Evolutionary conservation across 2,888 invertebrate genomes (phyloP), one percentile per base, ranked within the genome.

Genomic region (Fragum fragum): DNA sequence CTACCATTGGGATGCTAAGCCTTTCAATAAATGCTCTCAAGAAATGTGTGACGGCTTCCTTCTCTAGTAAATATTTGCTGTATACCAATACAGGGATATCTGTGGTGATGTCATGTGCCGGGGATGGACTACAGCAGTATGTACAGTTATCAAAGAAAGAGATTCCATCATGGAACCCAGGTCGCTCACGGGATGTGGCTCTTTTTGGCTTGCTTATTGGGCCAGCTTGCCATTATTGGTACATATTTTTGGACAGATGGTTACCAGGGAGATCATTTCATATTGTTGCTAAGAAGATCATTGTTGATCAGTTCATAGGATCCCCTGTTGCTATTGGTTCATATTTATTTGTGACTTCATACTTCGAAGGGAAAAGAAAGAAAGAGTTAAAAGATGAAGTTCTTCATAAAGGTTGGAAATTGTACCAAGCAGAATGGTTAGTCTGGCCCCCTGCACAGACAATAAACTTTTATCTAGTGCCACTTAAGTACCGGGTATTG

Each of bases 361-460:
- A 73, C n/a, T 66, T 86, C 23, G 88, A 89, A 70, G 83, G 83
- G 1, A 83, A 86, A 61, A 73, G 79, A 23, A 68, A 76, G 14
- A 39, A 53, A 23, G 83, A 88, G 16, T 74, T 88, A 11, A 89
- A 87, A 73, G 69, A 76, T 53, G 89, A 90, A 66, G 66, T 88
- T 9, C 61, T 70, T 18, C 85, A 84, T 36, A 98, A 98, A 94
- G 97, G 97, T 26, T 96, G 96, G 95, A 96, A 95, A 87, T 95
- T 98, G 16, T 98, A 98, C 92, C 95, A 96, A 69, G 98, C 98
- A 7, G 98, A 99, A 94, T 98, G 98, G 97, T 93, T 97, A 7
- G 96, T 98, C 32, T 98, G 98, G 98, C 98, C 98, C 0, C 97
- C 97, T 7, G 98, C 98, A 0, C 98, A 99, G 94, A 95, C 98